These are phyloP conservation scores for Antrozous pallidus DNA, from an alignment of 2,797 vertebrate species.

Conservation along the genomic window DNA sequence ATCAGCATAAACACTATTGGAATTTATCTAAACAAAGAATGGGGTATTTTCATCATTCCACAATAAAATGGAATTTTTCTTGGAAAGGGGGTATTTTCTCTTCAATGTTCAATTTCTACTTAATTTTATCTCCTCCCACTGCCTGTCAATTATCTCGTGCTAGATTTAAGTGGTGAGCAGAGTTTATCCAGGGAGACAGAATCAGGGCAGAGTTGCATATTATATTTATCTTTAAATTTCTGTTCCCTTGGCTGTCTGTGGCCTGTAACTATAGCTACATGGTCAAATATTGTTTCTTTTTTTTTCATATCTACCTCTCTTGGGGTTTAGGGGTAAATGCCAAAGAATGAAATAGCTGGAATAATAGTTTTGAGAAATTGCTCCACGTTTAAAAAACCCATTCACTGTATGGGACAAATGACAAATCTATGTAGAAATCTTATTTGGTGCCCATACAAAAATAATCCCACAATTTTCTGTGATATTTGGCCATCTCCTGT, in stretches of 20 bases:
- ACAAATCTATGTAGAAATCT: slow-evolving; percentile 63
- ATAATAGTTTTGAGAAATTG: slow-evolving; percentile 72
- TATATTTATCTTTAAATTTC: slow-evolving; percentile 78
- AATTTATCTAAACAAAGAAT: slow-evolving; percentile 56
- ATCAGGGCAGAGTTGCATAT: slow-evolving; percentile 75
- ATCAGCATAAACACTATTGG: slow-evolving; percentile 41
- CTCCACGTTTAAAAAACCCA: slow-evolving; percentile 34
- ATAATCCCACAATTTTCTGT: slow-evolving; percentile 41
- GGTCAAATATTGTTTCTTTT: slow-evolving; percentile 45
- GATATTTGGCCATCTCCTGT: slow-evolving; percentile 57
- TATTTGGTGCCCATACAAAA: slow-evolving; percentile 59
- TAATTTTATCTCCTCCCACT: slow-evolving; percentile 70
- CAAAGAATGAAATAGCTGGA: slow-evolving; percentile 62
- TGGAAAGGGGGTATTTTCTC: slow-evolving; percentile 64
- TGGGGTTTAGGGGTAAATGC: slow-evolving; percentile 58
- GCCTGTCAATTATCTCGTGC: slow-evolving; percentile 73
- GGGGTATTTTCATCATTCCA: slow-evolving; percentile 59
- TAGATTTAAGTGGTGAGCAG: slow-evolving; percentile 71
- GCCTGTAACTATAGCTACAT: slow-evolving; percentile 73
- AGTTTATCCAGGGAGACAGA: slow-evolving; percentile 79
- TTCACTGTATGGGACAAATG: slow-evolving; percentile 49
- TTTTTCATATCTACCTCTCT: slow-evolving; percentile 63
- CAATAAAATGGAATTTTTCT: slow-evolving; percentile 56
- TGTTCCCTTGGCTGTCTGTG: slow-evolving; percentile 66
- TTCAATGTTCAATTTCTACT: slow-evolving; percentile 59